Percentiles rank a stretch among this genome's conserved stretches.
Conservation (phyloP, 2,888 invertebrate species). For the Chloroclystis v-ata region DNA sequence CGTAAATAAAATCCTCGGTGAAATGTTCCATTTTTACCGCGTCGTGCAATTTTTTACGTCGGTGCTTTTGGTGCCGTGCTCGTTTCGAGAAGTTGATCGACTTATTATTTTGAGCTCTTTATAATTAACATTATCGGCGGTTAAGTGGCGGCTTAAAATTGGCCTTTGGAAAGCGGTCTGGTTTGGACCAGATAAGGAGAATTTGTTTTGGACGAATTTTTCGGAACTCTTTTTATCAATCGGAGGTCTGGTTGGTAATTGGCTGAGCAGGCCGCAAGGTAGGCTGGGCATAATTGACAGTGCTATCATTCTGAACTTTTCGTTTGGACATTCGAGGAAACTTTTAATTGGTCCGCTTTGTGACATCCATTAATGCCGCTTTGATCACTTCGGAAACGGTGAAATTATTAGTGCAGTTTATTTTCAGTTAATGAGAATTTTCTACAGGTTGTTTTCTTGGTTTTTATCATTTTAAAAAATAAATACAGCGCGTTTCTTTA, state of each 20-base stretch:
- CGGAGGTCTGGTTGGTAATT: slow-evolving; percentile 65
- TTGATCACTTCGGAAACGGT: slow-evolving; percentile 55
- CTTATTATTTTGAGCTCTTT: slow-evolving; percentile 49
- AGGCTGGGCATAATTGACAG: slow-evolving; percentile 68
- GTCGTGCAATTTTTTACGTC: slow-evolving; percentile 44
- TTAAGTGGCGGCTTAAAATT: slow-evolving; percentile 48
- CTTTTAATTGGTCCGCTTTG: slow-evolving; percentile 76
- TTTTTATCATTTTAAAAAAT: no score
- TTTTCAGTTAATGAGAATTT: not conserved
- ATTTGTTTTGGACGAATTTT: slow-evolving; percentile 68
- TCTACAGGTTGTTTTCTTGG: no score
- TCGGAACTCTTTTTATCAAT: slow-evolving; percentile 73
- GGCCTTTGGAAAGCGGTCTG: slow-evolving; percentile 49
- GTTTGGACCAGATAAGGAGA: slow-evolving; percentile 61
- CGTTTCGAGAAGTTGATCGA: slow-evolving; percentile 38
- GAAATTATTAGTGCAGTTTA: no score
- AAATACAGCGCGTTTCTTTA: no score
- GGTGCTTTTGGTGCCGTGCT: slow-evolving; percentile 17
- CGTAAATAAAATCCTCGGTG: slow-evolving; percentile 62
- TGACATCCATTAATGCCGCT: slow-evolving; percentile 71
- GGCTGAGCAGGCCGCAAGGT: slow-evolving; percentile 58
- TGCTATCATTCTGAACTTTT: slow-evolving; percentile 74
- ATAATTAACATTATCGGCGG: slow-evolving; percentile 59
- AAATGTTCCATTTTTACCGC: slow-evolving; percentile 55
- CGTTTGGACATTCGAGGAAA: slow-evolving; percentile 73